Base-by-base conservation (phyloP, 2,113 vertebrate species). In the Eulemur macaco region DNA sequence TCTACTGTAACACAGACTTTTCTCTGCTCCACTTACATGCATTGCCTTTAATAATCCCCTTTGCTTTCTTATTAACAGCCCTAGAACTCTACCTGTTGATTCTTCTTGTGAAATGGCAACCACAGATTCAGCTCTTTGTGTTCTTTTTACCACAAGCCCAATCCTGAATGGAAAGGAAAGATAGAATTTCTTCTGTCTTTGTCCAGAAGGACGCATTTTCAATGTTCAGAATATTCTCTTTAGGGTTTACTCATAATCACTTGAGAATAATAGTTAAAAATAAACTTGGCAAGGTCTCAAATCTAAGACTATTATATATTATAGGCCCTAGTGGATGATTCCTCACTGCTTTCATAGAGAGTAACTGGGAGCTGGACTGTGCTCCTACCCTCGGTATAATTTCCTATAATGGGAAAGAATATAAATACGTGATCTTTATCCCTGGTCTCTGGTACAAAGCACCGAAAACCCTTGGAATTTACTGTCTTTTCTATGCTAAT, bases 211-310 rank as follows among this genome's bases (percentile, higher is more conserved):
- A 95, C 15, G 74, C 1, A 85, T 37, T 88, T 69, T 71, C 54
- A 64, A 23, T 34, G 27, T n/a, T 92, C 6, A 92, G 58, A 89
- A 63, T 56, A 71, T 60, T 63, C 31, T 45, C 47, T 76, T 39
- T 90, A 34, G 6, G 39, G 73, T 96, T 89, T 69, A 25, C 2
- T 64, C 14, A 71, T 89, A 39, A 81, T 60, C n/a, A 45, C 1
- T 10, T 12, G 25, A 68, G 20, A 69, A 52, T 27, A 94, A 86
- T 42, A 63, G 15, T 78, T 91, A 77, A 60, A 91, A 92, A 56
- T 82, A 69, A 50, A 77, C 17, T 76, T 76, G 31, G 37, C 50
- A 71, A 37, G 34, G 0, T 81, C 58, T 92, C 37, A 66, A 89
- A 18, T 18, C 12, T 89, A 14, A 50, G 4, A 63, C 6, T 81